Base-by-base conservation (phyloP, 2,888 invertebrate species). In the Megastigmus dorsalis region DNA sequence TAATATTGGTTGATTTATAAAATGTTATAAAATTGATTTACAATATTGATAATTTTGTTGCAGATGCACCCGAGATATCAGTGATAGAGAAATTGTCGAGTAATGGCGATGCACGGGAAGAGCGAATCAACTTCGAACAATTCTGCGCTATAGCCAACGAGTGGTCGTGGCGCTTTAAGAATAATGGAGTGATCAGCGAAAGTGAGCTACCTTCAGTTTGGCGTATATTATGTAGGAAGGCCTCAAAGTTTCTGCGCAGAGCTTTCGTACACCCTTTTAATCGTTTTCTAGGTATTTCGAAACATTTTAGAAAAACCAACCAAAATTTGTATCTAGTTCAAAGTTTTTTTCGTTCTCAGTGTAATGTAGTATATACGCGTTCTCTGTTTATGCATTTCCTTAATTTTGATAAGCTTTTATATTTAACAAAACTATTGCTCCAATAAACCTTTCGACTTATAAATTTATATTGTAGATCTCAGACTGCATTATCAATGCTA, bases 91-190 rank as follows among this genome's bases (percentile, higher is more conserved):
- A 84, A 74, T 80, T 82, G 77, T 79, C 82, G 57, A 75, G 72
- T 45, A 85, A 84, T 54, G 84, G 81, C 23, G 84, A 84, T 60
- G 77, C 84, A 23, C 78, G 81, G 23, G 86, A 88, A 74, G 86
- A 88, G 79, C 87, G 89, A 73, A 91, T 95, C 80, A 93, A 93
- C 82, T 96, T 95, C 85, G 95, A 96, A 83, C 93, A 94, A 77
- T 96, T 96, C 89, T 95, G 95, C 87, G 92, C 93, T 62, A 91
- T 95, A 73, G 93, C 95, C 80, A 93, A 93, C 3, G 95, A 96
- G 90, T 92, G 91, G 88, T 90, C 82, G 84, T 91, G 89, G 90
- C 90, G 83, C 50, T 77, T 79, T 73, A 87, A 85, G 80, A 84
- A 76, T 80, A 87, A 88, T 79, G 85, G 86, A 77, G 80, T 84